Evolutionary conservation across 2,113 vertebrate genomes (phyloP), one percentile per base, ranked within the genome.

Genomic region (Passerina amoena): DNA sequence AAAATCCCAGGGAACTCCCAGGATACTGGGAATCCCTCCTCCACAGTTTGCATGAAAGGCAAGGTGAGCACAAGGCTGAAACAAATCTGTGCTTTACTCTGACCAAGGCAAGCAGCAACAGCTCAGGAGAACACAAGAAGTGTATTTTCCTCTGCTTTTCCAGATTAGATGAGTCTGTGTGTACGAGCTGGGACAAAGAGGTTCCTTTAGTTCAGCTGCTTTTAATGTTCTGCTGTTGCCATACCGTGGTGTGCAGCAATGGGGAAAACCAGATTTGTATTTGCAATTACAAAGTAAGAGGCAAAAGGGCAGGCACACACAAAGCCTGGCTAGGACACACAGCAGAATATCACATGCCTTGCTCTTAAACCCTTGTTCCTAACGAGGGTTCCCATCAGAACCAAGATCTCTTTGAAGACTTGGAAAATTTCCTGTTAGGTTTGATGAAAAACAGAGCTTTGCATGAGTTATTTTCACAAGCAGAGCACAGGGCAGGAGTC

Each of bases 361-460:
- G 64, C 28, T 71, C 86, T 44, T 54, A 96, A 92, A 81, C 27
- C 44, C 47, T 54, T 19, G 21, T 7, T 88, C 82, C 18, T 2
- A 66, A 27, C 27, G 24, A 59, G 14, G 31, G 17, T 19, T 96
- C 76, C 68, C 89, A 68, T 81, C 78, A 95, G 64, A 88, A 88
- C 65, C 48, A 18, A 64, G 48, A 86, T 79, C 57, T 90, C 64
- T 90, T 96, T 94, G 90, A 96, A 95, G 82, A 35, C 60, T 65
- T 82, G 57, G 90, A 77, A 93, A 57, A 90, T 80, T 95, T 95
- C 91, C 82, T 69, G 37, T 81, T 78, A 72, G 19, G 15, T 66
- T 85, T 95, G 82, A 95, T 83, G 91, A 78, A 92, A 95, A 94
- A 0, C 94, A 92, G 91, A 94, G 79, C 65, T 83, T 90, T 86